phyloP scores from a whole-genome alignment of 2,113 vertebrate genomes.

The Epinephelus lanceolatus region DNA sequence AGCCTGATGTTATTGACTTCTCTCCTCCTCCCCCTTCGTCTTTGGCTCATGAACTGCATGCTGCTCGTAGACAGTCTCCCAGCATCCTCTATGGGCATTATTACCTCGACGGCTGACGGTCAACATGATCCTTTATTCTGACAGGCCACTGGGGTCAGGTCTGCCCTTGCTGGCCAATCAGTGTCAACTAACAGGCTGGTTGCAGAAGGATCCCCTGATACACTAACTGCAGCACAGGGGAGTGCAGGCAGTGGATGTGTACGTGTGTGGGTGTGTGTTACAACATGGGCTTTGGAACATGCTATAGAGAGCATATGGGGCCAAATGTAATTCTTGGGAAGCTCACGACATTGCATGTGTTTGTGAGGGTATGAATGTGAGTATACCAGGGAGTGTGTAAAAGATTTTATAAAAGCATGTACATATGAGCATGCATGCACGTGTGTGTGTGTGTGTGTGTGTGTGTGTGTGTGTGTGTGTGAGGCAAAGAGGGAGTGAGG shows the following conservation, averaged over 20 bases:
- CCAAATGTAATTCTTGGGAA: neutral
- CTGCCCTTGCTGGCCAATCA: conserved; percentile 64
- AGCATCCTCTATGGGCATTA: conserved; percentile 67
- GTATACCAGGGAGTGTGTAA: neutral
- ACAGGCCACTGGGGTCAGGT: conserved; percentile 53
- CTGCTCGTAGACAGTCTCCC: conserved; percentile 47
- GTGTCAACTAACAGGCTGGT: conserved; percentile 64
- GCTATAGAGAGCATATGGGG: neutral
- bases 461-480: neutral
- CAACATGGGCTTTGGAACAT: neutral
- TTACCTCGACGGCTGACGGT: conserved; percentile 64
- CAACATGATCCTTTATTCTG: conserved; percentile 67
- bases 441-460: conserved; percentile 27
- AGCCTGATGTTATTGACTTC: conserved; percentile 11
- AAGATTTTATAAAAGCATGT: neutral
- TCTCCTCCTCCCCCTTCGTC: neutral
- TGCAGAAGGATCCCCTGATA: conserved; percentile 37
- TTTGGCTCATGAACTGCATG: conserved; percentile 40
- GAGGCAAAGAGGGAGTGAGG: conserved; percentile 9
- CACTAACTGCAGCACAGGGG: conserved; percentile 10
- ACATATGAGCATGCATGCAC: conserved; percentile 9
- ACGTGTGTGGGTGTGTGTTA: neutral
- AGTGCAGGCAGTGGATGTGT: neutral
- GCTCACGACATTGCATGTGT: neutral
- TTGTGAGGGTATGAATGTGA: neutral